Evolutionary conservation across 92 coral and sea anemone genomes (phyloP).

Genomic region (Phenganax stokvisi): DNA sequence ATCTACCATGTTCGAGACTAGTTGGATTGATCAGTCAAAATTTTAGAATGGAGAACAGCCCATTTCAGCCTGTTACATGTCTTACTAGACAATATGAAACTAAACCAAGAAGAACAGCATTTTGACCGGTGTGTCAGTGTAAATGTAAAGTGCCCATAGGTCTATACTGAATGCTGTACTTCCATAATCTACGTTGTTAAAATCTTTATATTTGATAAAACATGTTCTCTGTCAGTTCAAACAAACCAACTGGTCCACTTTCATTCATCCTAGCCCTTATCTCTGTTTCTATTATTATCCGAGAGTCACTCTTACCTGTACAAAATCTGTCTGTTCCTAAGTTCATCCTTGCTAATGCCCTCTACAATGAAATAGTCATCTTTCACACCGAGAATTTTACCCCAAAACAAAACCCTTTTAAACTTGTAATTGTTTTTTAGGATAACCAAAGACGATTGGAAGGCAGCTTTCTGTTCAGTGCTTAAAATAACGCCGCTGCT

Average conservation of each 20-base stretch:
- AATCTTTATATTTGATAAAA: no score
- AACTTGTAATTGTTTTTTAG: constrained; percentile 89
- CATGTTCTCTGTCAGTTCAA: not conserved
- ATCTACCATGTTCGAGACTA: no score
- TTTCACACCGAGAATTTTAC: constrained; percentile 95
- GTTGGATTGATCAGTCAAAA: no score
- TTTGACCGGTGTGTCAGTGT: no score
- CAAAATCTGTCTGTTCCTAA: constrained; percentile 84
- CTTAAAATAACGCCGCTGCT: constrained; percentile 95
- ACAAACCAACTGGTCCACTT: not conserved
- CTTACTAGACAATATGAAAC: no score
- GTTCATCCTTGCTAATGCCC: constrained; percentile 89
- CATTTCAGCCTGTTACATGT: no score
- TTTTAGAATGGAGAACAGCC: no score
- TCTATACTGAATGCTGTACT: no score
- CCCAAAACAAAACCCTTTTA: constrained; percentile 84
- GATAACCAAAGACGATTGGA: constrained; percentile 92
- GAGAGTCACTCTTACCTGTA: constrained; percentile 62
- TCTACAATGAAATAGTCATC: constrained; percentile 87
- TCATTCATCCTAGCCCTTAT: not conserved
- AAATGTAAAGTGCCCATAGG: no score
- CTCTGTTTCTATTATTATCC: not conserved
- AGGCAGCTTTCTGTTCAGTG: constrained; percentile 98
- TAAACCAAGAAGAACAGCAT: no score
- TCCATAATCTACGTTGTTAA: no score